A percentile compares a stretch with the other conserved stretches of the same genome.
phyloP scores from a whole-genome alignment of 2,888 invertebrate genomes.

The Suillia variegata region DNA sequence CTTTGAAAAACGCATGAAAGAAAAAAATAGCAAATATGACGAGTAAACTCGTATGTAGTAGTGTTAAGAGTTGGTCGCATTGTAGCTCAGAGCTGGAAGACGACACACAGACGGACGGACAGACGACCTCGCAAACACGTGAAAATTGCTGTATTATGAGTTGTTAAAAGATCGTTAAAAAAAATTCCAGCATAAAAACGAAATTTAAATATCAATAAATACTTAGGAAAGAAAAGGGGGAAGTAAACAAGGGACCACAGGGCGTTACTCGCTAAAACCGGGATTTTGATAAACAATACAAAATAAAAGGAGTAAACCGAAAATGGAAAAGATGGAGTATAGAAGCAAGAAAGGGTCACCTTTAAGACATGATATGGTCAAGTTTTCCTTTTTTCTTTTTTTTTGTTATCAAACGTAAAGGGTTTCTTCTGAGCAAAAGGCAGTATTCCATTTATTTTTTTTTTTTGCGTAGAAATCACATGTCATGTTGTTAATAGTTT shows the following conservation, averaged over 20 bases:
- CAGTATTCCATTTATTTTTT: too few relatives aligned
- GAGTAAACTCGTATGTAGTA: too few relatives aligned
- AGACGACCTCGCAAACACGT: slow-evolving; percentile 45
- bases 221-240: slow-evolving; percentile 8
- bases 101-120: neutral
- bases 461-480: too few relatives aligned
- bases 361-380: neutral
- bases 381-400: neutral
- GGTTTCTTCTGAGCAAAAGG: too few relatives aligned
- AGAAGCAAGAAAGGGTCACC: neutral
- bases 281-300: slow-evolving; percentile 15
- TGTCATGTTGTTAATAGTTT: neutral
- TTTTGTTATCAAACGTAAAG: too few relatives aligned
- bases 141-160: slow-evolving; percentile 58
- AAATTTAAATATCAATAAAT: neutral
- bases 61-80: too few relatives aligned
- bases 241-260: slow-evolving; percentile 16
- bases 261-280: slow-evolving; percentile 18
- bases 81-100: neutral
- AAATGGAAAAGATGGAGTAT: too few relatives aligned
- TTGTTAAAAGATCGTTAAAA: slow-evolving; percentile 54
- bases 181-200: slow-evolving; percentile 2
- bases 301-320: neutral
- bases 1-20: too few relatives aligned
- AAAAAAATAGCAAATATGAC: too few relatives aligned